Evolutionary conservation across 1,140 invertebrate genomes (phyloP).

Genomic region (Drosophila punjabiensis): DNA sequence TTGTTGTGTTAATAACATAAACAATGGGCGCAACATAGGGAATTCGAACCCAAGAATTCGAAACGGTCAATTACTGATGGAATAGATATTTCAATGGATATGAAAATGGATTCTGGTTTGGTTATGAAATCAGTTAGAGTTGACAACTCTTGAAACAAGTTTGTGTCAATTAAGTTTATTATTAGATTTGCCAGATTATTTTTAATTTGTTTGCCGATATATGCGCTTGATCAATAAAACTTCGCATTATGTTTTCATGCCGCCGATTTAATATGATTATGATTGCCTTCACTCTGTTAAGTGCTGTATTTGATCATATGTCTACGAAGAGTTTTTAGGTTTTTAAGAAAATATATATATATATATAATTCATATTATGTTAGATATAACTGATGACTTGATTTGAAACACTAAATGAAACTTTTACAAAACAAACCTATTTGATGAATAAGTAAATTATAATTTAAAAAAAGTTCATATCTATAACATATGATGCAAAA

Average conservation of each 20-base stretch:
- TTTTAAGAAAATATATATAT: too few relatives aligned
- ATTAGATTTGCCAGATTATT: slow-evolving; percentile 23
- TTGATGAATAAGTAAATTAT: neutral
- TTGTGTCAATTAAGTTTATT: slow-evolving; percentile 19
- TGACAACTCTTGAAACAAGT: slow-evolving; percentile 2
- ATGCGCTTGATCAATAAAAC: slow-evolving; percentile 1
- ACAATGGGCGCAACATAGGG: slow-evolving; percentile 28
- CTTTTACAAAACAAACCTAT: neutral
- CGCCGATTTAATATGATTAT: neutral
- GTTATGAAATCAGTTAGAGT: neutral
- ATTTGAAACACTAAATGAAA: neutral
- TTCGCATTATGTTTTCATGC: slow-evolving; percentile 1
- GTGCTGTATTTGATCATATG: neutral
- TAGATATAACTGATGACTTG: too few relatives aligned
- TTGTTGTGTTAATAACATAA: slow-evolving; percentile 72
- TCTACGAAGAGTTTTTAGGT: neutral
- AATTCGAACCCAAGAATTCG: slow-evolving; percentile 27
- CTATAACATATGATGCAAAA: neutral
- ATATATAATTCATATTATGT: too few relatives aligned
- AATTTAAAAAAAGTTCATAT: too few relatives aligned
- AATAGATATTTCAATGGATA: slow-evolving; percentile 1
- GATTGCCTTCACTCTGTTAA: neutral
- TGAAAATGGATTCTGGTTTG: neutral
- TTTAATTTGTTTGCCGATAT: slow-evolving; percentile 15
- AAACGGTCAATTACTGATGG: slow-evolving; percentile 18